Evolutionary conservation across 1,140 invertebrate species (phyloP).

Genomic region (Heliconius hermathena): DNA sequence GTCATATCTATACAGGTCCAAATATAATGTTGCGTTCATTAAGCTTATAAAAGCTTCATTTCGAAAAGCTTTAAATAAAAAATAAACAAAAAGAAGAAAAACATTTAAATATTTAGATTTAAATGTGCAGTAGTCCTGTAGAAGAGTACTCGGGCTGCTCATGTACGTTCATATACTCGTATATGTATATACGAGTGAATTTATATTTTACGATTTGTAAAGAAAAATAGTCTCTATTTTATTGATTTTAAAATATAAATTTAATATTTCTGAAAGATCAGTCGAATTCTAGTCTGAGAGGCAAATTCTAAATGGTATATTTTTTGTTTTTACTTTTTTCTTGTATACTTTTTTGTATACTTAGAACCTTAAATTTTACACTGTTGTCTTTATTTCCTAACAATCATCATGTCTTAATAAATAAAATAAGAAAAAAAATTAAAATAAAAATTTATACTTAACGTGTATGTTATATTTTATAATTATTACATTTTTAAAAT

Average conservation of each 20-base stretch:
- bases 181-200: not conserved
- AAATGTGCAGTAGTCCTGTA: not conserved
- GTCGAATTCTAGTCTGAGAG: not conserved
- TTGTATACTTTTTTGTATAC: too few species aligned
- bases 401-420: not conserved
- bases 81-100: not conserved
- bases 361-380: too few species aligned
- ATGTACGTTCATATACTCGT: not conserved
- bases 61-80: not conserved
- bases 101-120: slow-evolving; percentile 1
- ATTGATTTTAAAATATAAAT: not conserved
- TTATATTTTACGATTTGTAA: not conserved
- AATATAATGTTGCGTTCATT: not conserved
- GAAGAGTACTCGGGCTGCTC: not conserved
- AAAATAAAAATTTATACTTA: too few species aligned
- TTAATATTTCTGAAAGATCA: not conserved
- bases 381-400: not conserved
- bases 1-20: too few species aligned
- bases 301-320: not conserved
- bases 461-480: too few species aligned
- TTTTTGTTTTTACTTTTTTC: not conserved
- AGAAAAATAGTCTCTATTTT: slow-evolving; percentile 8
- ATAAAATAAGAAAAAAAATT: too few species aligned
- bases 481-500: too few species aligned
- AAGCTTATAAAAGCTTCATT: not conserved